Base-by-base conservation (phyloP, 2,113 vertebrate genomes). In the Prochilodus magdalenae region DNA sequence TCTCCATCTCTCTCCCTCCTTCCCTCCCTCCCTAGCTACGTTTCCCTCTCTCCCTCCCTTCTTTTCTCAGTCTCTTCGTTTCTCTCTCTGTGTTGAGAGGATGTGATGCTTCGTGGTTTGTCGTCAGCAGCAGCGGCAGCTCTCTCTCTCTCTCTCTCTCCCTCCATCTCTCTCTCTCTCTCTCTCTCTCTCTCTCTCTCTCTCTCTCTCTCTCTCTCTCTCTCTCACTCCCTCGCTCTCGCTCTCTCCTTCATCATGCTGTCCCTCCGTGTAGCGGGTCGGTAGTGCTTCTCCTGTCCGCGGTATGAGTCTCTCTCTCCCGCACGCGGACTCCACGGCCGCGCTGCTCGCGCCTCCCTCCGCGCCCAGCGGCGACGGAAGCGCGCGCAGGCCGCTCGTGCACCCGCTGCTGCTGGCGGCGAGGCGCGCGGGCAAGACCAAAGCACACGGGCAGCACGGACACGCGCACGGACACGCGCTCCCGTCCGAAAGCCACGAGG, bases 311-410 rank as follows among this genome's bases (percentile, higher is more conserved):
- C 93, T 96, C 83, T 92, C 95, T 79, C 95, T 96, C 71, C 94
- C 94, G 4, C 96, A 96, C 89, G 97, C 96, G 90, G 96, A 98
- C 86, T 96, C 97, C 88, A 94, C 93, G 82, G 95, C 96, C 87
- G 96, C 97, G 11, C 91, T 97, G 83, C 92, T 97, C 88, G 95
- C 94, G 87, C 89, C 91, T 0, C 90, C 94, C 6, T 87, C 87
- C 81, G 90, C 51, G 5, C 14, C 51, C 15, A 20, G 51, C 51
- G 51, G 95, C 87, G 96, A 98, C 86, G 93, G 95, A 84, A 98
- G 96, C 82, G 95, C 95, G 72, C 94, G 96, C 89, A 96, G 97
- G 95, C 97, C 97, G 88, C 93, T 97, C 84, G 63, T 98, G 97
- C 95, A 95, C 86, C 97, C 97, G 15, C 92, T 93, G 51, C 87